A percentile compares a stretch with the other conserved stretches of the same genome.
These are phyloP conservation scores for Ameiurus melas DNA, from an alignment of 2,113 vertebrate species.

Conservation along the genomic window DNA sequence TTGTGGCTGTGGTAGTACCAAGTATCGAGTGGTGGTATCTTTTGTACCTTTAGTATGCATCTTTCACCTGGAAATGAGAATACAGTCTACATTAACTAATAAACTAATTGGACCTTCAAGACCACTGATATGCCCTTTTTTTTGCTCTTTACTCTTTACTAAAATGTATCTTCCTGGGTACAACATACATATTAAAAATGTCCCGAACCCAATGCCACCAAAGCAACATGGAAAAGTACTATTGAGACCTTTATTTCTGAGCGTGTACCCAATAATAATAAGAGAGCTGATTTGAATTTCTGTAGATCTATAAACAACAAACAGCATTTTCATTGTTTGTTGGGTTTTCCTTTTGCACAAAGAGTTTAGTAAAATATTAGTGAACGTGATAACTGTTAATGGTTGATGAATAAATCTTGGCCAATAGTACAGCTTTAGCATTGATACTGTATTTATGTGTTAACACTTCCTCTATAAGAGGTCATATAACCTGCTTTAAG, in stretches of 20 bases:
- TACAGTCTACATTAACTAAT: not conserved
- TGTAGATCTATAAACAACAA: not conserved
- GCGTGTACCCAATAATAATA: not conserved
- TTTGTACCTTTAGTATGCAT: not conserved
- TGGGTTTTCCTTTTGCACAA: too few relatives aligned
- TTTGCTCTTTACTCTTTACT: not conserved
- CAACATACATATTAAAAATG: not conserved
- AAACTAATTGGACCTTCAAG: not conserved
- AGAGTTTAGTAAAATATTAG: not conserved
- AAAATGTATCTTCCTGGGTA: not conserved
- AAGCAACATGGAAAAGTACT: not conserved
- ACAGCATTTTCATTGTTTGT: not conserved
- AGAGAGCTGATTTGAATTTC: not conserved
- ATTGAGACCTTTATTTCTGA: not conserved
- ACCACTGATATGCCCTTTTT: not conserved
- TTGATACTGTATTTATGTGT: not conserved
- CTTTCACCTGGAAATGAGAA: not conserved
- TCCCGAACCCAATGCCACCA: not conserved
- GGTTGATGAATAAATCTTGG: not conserved
- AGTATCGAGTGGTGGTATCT: not conserved
- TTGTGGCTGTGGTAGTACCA: not conserved
- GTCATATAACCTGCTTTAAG: constrained; percentile 5
- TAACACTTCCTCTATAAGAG: constrained; percentile 11
- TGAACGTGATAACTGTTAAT: not conserved
- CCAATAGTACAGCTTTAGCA: too few relatives aligned